phyloP scores from a whole-genome alignment of 2,113 vertebrate species.

The Myiozetetes cayanensis region DNA sequence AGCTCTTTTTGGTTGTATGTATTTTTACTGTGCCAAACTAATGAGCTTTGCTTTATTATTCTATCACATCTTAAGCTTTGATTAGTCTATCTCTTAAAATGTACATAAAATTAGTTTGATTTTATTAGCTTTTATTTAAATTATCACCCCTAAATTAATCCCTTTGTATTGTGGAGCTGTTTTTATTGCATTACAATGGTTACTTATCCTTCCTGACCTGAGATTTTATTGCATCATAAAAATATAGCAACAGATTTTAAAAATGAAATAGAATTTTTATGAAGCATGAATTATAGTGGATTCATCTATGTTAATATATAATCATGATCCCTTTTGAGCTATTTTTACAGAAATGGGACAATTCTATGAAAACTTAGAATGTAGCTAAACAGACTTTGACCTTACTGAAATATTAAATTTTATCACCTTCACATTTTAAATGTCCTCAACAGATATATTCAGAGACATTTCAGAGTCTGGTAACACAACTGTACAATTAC shows the following conservation, averaged over 20 bases:
- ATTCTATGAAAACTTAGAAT: not conserved
- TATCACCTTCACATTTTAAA: not conserved
- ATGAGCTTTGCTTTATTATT: slow-evolving; percentile 13
- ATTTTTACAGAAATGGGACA: not conserved
- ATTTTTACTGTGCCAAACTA: not conserved
- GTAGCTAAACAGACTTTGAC: not conserved
- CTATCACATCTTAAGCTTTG: not conserved
- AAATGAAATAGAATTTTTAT: slow-evolving; percentile 14
- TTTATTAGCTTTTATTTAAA: slow-evolving; percentile 31
- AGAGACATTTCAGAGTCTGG: not conserved
- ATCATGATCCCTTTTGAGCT: not conserved
- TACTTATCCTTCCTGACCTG: not conserved
- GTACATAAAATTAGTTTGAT: not conserved
- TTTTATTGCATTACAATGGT: not conserved
- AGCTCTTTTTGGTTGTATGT: not conserved
- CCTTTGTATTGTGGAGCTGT: not conserved
- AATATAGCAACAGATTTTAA: not conserved
- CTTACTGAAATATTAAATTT: not conserved
- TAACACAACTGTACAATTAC: not conserved
- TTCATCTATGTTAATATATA: not conserved
- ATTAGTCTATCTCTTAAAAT: slow-evolving; percentile 11
- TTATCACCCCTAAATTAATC: not conserved
- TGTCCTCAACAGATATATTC: not conserved
- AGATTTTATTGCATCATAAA: not conserved
- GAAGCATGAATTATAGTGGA: not conserved